Percentiles rank a stretch among this genome's conserved stretches.
Conservation (phyloP, 1,140 invertebrate genomes). For the Drosophila subpulchrella region DNA sequence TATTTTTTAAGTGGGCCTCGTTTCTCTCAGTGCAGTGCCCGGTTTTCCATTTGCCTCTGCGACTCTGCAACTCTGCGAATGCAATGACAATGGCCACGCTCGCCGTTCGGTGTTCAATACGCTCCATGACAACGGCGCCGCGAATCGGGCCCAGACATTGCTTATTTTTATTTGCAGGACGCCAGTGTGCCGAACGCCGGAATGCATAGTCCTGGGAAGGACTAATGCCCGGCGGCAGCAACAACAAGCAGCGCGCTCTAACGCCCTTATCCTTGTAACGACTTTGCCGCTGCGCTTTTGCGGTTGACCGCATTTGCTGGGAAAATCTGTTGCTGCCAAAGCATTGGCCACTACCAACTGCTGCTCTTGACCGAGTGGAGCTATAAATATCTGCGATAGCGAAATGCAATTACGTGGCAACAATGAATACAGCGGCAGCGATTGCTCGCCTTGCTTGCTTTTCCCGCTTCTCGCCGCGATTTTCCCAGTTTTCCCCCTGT, state of each 20-base stretch:
- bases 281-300: slow-evolving; percentile 79
- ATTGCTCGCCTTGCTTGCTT: slow-evolving; percentile 61
- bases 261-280: slow-evolving; percentile 80
- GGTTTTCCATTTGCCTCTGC: slow-evolving; percentile 12
- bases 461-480: not conserved
- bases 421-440: slow-evolving; percentile 81
- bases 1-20: no score
- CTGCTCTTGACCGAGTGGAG: slow-evolving; percentile 81
- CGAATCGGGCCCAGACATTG: slow-evolving; percentile 61
- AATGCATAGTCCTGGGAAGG: not conserved
- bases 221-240: slow-evolving; percentile 16
- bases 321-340: slow-evolving; percentile 81
- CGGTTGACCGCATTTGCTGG: slow-evolving; percentile 80
- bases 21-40: slow-evolving; percentile 11
- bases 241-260: slow-evolving; percentile 69
- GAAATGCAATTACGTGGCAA: slow-evolving; percentile 83
- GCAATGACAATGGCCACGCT: slow-evolving; percentile 67
- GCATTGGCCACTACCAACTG: slow-evolving; percentile 61
- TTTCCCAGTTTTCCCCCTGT: not conserved
- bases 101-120: slow-evolving; percentile 65
- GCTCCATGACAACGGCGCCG: slow-evolving; percentile 59
- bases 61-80: slow-evolving; percentile 24
- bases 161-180: slow-evolving; percentile 79
- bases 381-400: slow-evolving; percentile 83
- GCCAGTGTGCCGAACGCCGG: not conserved